phyloP scores from a whole-genome alignment of 2,113 vertebrate species.

The Xenus cinereus region DNA sequence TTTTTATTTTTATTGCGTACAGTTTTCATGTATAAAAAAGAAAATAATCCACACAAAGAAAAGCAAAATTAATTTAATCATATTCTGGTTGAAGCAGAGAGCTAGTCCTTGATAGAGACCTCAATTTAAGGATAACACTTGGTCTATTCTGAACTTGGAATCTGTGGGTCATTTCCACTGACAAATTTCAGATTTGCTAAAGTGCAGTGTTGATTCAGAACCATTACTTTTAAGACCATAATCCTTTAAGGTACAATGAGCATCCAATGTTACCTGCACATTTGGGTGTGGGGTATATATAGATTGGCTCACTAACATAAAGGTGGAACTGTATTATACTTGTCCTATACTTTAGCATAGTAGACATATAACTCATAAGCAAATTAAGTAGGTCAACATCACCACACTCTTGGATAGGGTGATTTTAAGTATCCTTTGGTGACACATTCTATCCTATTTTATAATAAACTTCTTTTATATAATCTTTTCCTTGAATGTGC shows the following conservation, averaged over 20 bases:
- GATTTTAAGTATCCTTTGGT: constrained; percentile 48
- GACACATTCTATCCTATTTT: constrained; percentile 67
- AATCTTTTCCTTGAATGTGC: constrained; percentile 47
- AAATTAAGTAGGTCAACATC: constrained; percentile 56
- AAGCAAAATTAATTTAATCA: not conserved
- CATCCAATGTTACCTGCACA: not conserved
- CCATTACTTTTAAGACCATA: not conserved
- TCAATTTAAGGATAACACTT: not conserved
- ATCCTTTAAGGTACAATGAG: constrained; percentile 7
- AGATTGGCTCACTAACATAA: not conserved
- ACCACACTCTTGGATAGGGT: constrained; percentile 25
- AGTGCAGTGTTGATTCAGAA: not conserved
- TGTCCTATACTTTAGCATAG: not conserved
- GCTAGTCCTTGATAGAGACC: not conserved
- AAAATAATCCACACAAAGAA: not conserved
- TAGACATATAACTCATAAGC: constrained; percentile 32
- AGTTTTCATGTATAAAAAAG: not conserved
- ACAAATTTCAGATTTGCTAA: not conserved
- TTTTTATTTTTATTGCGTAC: not conserved
- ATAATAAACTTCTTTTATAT: constrained; percentile 59
- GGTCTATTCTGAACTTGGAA: not conserved
- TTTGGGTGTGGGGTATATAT: constrained; percentile 23
- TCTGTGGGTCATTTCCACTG: not conserved
- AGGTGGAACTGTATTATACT: not conserved
- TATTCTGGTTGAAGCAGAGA: not conserved